Conservation (phyloP, 2,113 vertebrate genomes). For the Puffinus mauretanicus region DNA sequence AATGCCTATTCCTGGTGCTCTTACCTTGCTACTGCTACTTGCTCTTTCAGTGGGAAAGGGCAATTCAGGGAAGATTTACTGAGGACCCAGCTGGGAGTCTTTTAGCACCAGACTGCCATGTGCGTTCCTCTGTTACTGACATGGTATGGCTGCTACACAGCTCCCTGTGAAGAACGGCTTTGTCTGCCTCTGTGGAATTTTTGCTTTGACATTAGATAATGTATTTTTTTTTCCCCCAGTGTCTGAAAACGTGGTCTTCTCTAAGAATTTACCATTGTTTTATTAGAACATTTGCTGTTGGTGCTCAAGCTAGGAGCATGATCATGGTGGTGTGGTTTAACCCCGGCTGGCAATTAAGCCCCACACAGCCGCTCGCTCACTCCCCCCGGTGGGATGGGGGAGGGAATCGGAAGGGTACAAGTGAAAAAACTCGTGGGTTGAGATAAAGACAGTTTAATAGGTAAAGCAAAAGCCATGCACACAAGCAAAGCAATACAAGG, state of each 20-base stretch:
- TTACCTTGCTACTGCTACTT: background rate
- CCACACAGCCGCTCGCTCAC: too few species aligned
- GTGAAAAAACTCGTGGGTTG: too few species aligned
- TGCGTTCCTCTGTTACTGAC: background rate
- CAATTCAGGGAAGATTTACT: background rate
- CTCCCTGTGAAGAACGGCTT: background rate
- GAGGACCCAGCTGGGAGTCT: background rate
- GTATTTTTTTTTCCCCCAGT: background rate
- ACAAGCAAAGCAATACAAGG: too few species aligned
- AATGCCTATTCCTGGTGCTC: background rate
- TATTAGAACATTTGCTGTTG: background rate
- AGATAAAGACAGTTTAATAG: too few species aligned
- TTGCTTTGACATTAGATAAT: background rate
- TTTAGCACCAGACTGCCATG: background rate
- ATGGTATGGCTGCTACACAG: background rate
- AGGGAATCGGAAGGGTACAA: too few species aligned
- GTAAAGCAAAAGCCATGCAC: too few species aligned
- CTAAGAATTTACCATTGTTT: background rate
- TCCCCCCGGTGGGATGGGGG: too few species aligned
- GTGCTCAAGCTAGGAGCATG: background rate
- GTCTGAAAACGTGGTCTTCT: background rate
- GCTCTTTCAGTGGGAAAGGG: background rate
- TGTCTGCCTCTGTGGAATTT: background rate
- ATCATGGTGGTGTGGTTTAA: background rate
- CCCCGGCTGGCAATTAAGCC: too few species aligned